These are phyloP conservation scores for Tineola bisselliella DNA, from an alignment of 2,888 invertebrate genomes.

Conservation along the genomic window DNA sequence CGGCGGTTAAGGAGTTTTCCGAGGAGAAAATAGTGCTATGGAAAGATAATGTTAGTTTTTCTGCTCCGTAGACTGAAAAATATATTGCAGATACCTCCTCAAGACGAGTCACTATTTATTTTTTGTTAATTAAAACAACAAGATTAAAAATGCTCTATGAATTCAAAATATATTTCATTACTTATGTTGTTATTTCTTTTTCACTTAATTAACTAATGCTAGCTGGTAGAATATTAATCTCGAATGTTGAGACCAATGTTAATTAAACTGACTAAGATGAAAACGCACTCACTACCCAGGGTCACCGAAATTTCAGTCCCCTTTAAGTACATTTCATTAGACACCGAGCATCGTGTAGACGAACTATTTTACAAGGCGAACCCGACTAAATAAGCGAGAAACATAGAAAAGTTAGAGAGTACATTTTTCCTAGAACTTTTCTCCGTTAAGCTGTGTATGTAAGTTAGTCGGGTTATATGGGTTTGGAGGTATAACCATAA, in stretches of 20 bases:
- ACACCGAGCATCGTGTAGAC: conserved; percentile 14
- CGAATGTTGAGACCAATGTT: not conserved
- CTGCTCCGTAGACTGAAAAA: conserved; percentile 8
- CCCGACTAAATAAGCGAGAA: not conserved
- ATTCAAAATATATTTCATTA: too few species aligned
- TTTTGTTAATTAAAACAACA: not conserved
- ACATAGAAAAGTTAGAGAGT: not conserved
- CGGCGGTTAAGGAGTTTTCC: conserved; percentile 62
- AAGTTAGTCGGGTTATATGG: conserved; percentile 26
- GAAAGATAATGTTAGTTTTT: conserved; percentile 16
- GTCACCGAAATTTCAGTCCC: conserved; percentile 16
- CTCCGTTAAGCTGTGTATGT: conserved; percentile 10
- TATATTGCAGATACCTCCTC: not conserved
- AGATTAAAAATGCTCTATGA: too few species aligned
- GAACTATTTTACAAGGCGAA: not conserved
- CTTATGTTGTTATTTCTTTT: not conserved
- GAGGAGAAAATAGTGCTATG: conserved; percentile 47
- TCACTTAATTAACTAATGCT: not conserved
- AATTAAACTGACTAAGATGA: not conserved
- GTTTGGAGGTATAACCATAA: conserved; percentile 29
- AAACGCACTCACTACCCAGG: conserved; percentile 13
- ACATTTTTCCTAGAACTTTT: not conserved
- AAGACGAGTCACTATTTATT: not conserved
- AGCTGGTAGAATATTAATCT: not conserved
- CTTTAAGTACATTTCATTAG: conserved; percentile 19